Evolutionary conservation across 2,113 vertebrate genomes (phyloP), one percentile per base, ranked within the genome.

Genomic region (Odobenus rosmarus): DNA sequence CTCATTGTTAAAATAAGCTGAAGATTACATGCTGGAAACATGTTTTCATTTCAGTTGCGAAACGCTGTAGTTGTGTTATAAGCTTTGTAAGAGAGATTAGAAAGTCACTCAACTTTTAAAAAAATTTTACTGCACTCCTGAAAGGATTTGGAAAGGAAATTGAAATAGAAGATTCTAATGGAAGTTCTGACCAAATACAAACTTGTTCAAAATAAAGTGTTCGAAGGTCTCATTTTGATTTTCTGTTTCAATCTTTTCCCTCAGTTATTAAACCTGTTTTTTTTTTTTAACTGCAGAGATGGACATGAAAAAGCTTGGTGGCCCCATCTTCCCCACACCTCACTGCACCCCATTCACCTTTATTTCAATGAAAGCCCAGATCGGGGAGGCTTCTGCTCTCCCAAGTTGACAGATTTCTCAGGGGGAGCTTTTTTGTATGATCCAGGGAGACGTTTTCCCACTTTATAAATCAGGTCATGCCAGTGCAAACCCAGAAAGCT

Each of bases 401-500:
- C 24, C 14, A 61, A 15, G 26, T 59, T 90, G 53, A 39, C 67
- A 42, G 23, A 83, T 62, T 72, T 95, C 92, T 88, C 80, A 13
- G 51, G 74, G 33, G 77, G 39, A 55, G 11, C 6, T 86, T 74
- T 64, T 61, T 89, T 13, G 16, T 92, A 36, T 83, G 77, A 90
- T 85, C 74, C 53, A 71, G 83, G 92, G 72, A 77, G 57, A 84
- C 4, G 4, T 90, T 76, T 93, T 93, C 24, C 46, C 57, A 19
- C 71, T 96, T 96, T 93, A 71, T 92, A 96, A 97, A 97, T 88
- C 96, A 92, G 96, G 93, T 88, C 95, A 67, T 83, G 33, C 24
- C 80, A 79, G 18, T 12, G 33, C 46, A 36, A 36, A 67, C 59
- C 64, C 89, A 39, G 89, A 92, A 92, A 85, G 69, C 93, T 67